phyloP scores from a whole-genome alignment of 2,888 invertebrate species.

The Mallateleia sp. region DNA sequence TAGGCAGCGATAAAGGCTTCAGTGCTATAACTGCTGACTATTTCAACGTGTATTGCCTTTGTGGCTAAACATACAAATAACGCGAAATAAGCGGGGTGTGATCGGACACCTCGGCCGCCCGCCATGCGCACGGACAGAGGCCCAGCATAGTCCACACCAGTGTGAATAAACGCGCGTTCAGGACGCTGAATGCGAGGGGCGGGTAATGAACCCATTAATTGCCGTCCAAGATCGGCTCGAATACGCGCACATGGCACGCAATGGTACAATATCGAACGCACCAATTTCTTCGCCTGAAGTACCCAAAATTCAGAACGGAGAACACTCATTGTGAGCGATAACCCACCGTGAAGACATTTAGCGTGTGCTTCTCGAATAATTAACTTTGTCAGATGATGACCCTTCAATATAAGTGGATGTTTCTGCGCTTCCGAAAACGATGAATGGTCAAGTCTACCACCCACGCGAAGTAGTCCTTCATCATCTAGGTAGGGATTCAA shows the following conservation, averaged over 20 bases:
- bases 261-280: neutral
- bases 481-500: no score
- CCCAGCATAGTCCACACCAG: neutral
- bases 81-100: neutral
- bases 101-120: neutral
- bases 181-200: constrained; percentile 9
- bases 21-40: neutral
- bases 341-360: constrained; percentile 7
- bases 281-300: no score
- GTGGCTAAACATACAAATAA: neutral
- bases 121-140: neutral
- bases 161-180: neutral
- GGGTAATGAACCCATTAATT: neutral
- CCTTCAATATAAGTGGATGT: no score
- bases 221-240: neutral
- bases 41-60: neutral
- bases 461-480: no score
- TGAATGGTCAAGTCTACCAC: no score
- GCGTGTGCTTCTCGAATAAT: neutral
- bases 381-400: neutral
- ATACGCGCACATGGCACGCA: neutral
- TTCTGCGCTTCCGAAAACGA: no score
- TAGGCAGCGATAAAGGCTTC: neutral
- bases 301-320: neutral
- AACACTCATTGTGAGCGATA: neutral